Evolutionary conservation across 2,888 invertebrate species (phyloP).

Genomic region (Eilema caniola): DNA sequence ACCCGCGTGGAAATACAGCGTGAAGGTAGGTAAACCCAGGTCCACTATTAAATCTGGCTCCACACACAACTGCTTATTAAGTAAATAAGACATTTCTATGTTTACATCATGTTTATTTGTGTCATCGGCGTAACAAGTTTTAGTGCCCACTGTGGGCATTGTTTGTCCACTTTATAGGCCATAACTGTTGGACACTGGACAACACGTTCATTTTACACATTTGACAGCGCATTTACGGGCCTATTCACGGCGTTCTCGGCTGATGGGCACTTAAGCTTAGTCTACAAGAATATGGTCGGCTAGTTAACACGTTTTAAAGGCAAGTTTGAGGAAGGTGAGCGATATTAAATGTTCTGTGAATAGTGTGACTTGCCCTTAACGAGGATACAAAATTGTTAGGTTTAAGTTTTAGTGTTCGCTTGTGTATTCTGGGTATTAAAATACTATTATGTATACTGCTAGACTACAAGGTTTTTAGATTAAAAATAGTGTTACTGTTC

Average conservation of each 20-base stretch:
- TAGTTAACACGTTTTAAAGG: slow-evolving; percentile 28
- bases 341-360: slow-evolving; percentile 27
- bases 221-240: slow-evolving; percentile 48
- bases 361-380: slow-evolving; percentile 20
- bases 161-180: slow-evolving; percentile 46
- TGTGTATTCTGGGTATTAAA: slow-evolving; percentile 6
- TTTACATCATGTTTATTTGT: slow-evolving; percentile 22
- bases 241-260: slow-evolving; percentile 43
- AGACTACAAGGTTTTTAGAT: no score
- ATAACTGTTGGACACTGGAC: slow-evolving; percentile 35
- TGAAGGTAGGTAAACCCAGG: no score
- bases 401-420: slow-evolving; percentile 7
- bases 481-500: no score
- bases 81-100: slow-evolving; percentile 18
- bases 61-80: background rate
- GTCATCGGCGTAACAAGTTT: slow-evolving; percentile 30
- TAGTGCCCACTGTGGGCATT: slow-evolving; percentile 37
- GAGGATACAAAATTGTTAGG: slow-evolving; percentile 2
- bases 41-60: background rate
- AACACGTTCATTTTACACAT: slow-evolving; percentile 45
- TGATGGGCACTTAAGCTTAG: slow-evolving; percentile 37
- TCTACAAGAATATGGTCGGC: slow-evolving; percentile 20
- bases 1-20: no score
- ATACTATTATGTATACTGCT: no score
- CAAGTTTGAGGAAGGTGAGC: slow-evolving; percentile 22